Conservation (phyloP, 2,888 invertebrate species). For the Tetropium fuscum region DNA sequence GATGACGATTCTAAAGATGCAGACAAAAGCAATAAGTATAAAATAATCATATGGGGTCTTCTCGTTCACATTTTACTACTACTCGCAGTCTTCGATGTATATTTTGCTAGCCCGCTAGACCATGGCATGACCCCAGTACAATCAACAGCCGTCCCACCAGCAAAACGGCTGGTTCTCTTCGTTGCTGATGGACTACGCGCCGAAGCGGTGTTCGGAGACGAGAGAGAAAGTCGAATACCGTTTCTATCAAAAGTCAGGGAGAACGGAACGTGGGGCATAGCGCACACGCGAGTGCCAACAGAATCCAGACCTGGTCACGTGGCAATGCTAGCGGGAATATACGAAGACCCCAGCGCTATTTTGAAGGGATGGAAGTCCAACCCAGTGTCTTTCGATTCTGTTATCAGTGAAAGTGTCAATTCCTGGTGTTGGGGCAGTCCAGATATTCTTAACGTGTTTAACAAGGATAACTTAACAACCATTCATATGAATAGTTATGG, state of each 20-base stretch:
- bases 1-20: constrained; percentile 25
- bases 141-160: constrained; percentile 69
- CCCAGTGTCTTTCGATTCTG: constrained; percentile 96
- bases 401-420: constrained; percentile 87
- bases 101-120: constrained; percentile 91
- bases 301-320: constrained; percentile 98
- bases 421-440: constrained; percentile 98
- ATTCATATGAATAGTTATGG: constrained; percentile 70
- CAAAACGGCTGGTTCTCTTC: constrained; percentile 86
- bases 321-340: constrained; percentile 94
- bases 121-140: constrained; percentile 73
- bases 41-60: constrained; percentile 65
- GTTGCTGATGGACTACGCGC: constrained; percentile 94
- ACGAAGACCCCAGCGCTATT: constrained; percentile 98
- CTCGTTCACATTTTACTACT: constrained; percentile 81
- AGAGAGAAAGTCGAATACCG: constrained; percentile 42
- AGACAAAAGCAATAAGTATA: constrained; percentile 41
- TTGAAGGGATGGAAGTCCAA: constrained; percentile 97
- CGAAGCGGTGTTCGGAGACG: constrained; percentile 60
- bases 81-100: constrained; percentile 91
- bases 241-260: constrained; percentile 62
- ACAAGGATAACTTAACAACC: constrained; percentile 72
- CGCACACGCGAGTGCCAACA: constrained; percentile 93
- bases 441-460: constrained; percentile 93
- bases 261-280: constrained; percentile 82